Base-by-base conservation (phyloP, 2,797 vertebrate genomes). In the Etheostoma perlongum region DNA sequence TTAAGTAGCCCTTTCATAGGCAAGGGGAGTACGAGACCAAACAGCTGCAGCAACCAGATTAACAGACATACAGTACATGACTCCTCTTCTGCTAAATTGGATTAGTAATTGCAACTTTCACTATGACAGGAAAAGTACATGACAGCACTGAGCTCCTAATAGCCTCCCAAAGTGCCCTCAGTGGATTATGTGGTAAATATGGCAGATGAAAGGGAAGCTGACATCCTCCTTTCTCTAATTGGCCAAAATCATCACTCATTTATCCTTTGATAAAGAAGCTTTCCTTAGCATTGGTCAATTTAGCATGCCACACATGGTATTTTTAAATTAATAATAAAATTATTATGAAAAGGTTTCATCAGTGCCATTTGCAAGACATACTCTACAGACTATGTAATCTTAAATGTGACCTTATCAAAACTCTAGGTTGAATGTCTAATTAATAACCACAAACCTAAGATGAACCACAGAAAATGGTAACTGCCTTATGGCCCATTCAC, bases 121-220 rank as follows among this genome's bases (percentile, higher is more conserved):
- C 70, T 79, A 71, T 74, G 66, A 82, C 72, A 76, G 68, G 67
- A 77, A 87, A 85, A 82, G 79, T 69, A 83, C 76, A 86, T 72
- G 86, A 89, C 83, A 87, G 81, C 66, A 42, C 67, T 73, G 78
- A 87, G 86, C 79, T 82, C 42, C 67, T 83, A 89, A 91, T 89
- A 89, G 84, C 76, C 83, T 76, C 81, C 80, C 62, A 69, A 69
- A 85, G 79, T 76, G 73, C 59, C 89, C 90, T 73, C 79, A 18
- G 51, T 81, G 87, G 88, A 88, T 90, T 91, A 84, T 79, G 81
- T 79, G 63, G 69, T 87, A 90, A 91, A 91, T 88, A 88, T 85
- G 78, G 79, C 76, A 79, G 81, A 82, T 82, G 86, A 87, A 82
- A 86, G 57, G 3, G 18, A 83, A 64, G 69, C 81, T 70, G 85